Base-by-base conservation (phyloP, 2,888 invertebrate species). In the Yponomeuta evonymella region DNA sequence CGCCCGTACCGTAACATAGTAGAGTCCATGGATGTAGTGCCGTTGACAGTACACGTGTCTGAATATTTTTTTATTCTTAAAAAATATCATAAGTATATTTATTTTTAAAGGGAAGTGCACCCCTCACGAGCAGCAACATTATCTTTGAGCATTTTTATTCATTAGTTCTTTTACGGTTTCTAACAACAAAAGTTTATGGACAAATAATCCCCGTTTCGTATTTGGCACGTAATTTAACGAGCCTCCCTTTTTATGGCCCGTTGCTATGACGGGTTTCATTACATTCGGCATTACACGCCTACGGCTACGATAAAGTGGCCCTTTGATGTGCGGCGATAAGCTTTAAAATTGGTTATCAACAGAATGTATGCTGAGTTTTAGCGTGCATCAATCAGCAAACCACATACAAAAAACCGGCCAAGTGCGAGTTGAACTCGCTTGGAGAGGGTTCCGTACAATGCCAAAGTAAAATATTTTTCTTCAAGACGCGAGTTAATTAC, bases 191-290 rank as follows among this genome's bases (percentile, higher is more conserved):
- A 75, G 75, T 80, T 79, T 79, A 80, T 75, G 79, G 74, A 74
- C 74, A 73, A 75, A 79, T 82, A 84, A 83, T 85, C 81, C 79
- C 70, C 48, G 73, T 72, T 69, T 72, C 75, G 76, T 76, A 78
- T 81, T 79, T 73, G 75, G 72, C 73, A 71, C 73, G 79, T 79
- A 81, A 83, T 85, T 84, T 83, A 79, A 77, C 75, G 73, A 70
- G 76, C 74, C 75, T 75, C 72, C 75, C 48, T 43, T 81, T 85
- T 85, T 83, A 84, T 74, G 76, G 74, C 80, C 75, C 72, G 80
- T 81, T 80, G 78, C 77, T 72, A 81, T 78, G 75, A 78, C 72
- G 74, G 84, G 73, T 79, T 79, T 77, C 75, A 43, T 67, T 67
- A 43, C 67, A 12, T 67, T n/a, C 30, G 29, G 29, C 30, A 30